These are phyloP conservation scores for Hydroisotoma schaefferi DNA, from an alignment of 2,888 invertebrate genomes.

Conservation along the genomic window DNA sequence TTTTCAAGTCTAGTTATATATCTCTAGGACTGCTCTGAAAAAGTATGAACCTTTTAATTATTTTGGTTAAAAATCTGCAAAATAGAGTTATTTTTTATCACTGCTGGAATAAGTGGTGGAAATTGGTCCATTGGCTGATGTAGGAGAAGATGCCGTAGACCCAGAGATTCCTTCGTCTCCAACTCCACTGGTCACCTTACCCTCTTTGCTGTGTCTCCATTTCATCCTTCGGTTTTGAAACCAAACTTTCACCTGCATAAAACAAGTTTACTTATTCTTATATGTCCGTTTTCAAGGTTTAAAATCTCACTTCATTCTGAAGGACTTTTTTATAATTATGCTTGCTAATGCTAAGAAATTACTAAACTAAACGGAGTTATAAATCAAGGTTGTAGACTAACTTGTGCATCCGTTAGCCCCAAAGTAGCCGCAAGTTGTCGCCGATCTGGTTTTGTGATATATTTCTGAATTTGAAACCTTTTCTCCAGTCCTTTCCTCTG, in stretches of 20 bases:
- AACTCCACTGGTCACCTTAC: constrained; percentile 39
- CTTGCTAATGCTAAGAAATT: background rate
- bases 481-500: constrained; percentile 92
- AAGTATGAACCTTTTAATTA: too few species aligned
- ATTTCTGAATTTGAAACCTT: constrained; percentile 88
- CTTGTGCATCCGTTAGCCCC: constrained; percentile 91
- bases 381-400: constrained; percentile 50
- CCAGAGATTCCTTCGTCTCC: background rate
- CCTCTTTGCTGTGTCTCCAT: constrained; percentile 75
- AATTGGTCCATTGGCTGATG: background rate
- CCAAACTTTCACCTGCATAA: constrained; percentile 86
- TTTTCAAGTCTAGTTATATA: too few species aligned
- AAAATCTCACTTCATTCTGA: too few species aligned
- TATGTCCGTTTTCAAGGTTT: constrained; percentile 1
- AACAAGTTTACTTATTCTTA: too few species aligned
- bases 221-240: constrained; percentile 89
- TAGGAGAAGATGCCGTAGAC: background rate
- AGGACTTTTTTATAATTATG: too few species aligned
- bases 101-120: background rate
- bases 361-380: background rate
- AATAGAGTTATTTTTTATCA: constrained; percentile 3
- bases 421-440: constrained; percentile 85
- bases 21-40: too few species aligned
- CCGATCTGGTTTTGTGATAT: constrained; percentile 91
- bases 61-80: too few species aligned